Base-by-base conservation (phyloP, 2,888 invertebrate species). In the Hyppa rectilinea region DNA sequence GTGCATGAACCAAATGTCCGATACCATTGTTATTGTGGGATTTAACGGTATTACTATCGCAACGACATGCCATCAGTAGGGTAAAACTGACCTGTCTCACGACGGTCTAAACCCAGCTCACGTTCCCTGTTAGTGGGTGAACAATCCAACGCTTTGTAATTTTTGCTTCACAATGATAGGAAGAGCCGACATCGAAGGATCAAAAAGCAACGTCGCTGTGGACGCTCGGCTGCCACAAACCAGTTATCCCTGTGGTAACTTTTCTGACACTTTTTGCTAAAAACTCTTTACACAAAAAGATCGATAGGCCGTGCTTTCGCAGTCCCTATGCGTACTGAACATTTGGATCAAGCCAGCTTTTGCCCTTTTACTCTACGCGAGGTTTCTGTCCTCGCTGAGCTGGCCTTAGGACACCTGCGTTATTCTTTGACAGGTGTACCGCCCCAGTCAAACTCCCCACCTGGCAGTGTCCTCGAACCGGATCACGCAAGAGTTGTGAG, bases 171-270 rank as follows among this genome's bases (percentile, higher is more conserved):
- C 96, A 97, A 97, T 97, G 97, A 97, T 97, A 97, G 97, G 97
- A 97, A 97, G 97, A 97, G 97, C 97, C 97, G 97, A 97, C 96
- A 97, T 97, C 97, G 97, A 97, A 96, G 96, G 96, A 97, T 97
- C 97, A 97, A 97, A 97, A 97, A 96, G 96, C 96, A 94, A 96
- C 96, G 96, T 97, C 96, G 96, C 96, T 97, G 96, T 94, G 96
- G 94, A 95, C 96, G 96, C 96, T 96, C 95, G 94, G 96, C 96
- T 95, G 96, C 96, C 96, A 96, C 96, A 96, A 96, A 96, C 96
- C 96, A 97, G 96, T 96, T 97, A 97, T 97, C 96, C 97, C 97
- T 96, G 96, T 97, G 96, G 97, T 97, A 97, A 97, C 97, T 97
- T 97, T 97, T 97, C 96, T 97, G 96, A 95, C 97, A 97, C 97